Evolutionary conservation across 2,888 invertebrate genomes (phyloP).

Genomic region (Sesia bembeciformis): DNA sequence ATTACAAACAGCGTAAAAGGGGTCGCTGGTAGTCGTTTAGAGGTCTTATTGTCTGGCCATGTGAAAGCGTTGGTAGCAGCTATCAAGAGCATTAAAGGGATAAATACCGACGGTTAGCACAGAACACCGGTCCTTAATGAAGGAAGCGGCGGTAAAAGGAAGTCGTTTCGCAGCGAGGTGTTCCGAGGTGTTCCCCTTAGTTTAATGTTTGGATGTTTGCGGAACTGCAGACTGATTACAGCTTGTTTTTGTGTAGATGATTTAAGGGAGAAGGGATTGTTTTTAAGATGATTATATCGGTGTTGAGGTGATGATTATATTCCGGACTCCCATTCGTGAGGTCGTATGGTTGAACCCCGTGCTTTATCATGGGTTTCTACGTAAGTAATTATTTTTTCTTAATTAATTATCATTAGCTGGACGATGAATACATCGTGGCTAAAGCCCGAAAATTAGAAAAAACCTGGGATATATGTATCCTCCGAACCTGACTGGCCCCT

Average conservation of each 20-base stretch:
- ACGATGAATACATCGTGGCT: too few relatives aligned
- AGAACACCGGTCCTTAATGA: conserved; percentile 27
- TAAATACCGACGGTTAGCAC: conserved; percentile 26
- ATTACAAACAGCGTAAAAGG: conserved; percentile 3
- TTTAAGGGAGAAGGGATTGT: too few relatives aligned
- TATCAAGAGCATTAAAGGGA: conserved; percentile 33
- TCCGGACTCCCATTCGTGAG: too few relatives aligned
- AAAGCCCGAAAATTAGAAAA: too few relatives aligned
- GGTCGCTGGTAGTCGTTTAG: not conserved
- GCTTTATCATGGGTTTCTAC: too few relatives aligned
- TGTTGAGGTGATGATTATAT: too few relatives aligned
- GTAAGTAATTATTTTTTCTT: too few relatives aligned
- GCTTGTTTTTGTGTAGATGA: not conserved
- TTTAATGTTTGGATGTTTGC: not conserved
- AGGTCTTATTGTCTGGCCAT: conserved; percentile 17
- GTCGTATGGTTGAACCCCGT: too few relatives aligned
- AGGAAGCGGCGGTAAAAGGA: conserved; percentile 22
- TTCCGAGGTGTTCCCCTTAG: not conserved
- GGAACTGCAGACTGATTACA: not conserved
- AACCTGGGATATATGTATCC: too few relatives aligned
- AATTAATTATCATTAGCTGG: too few relatives aligned
- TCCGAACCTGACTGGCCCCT: too few relatives aligned
- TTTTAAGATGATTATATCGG: too few relatives aligned
- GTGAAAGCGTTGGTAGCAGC: conserved; percentile 28
- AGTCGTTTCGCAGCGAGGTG: conserved; percentile 7